Conservation (phyloP, 2,113 vertebrate genomes). For the Equus przewalskii region DNA sequence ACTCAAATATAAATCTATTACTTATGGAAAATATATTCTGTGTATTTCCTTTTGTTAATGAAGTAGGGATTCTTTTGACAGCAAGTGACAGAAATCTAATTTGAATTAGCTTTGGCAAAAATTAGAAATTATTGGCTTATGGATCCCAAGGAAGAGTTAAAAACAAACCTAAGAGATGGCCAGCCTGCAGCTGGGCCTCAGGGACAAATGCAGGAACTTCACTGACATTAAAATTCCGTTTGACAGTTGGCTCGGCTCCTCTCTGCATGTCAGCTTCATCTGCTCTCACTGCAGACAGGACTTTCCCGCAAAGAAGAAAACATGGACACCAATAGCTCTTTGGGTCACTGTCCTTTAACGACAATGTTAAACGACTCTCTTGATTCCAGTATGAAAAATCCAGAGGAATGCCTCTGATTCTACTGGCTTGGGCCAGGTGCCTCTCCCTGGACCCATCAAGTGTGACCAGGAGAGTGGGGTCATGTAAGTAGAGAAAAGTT, state of each 20-base stretch:
- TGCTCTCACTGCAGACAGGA: neutral
- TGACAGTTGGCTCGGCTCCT: neutral
- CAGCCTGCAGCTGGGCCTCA: neutral
- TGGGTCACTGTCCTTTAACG: neutral
- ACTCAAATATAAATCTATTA: constrained; percentile 13
- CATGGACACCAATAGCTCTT: neutral
- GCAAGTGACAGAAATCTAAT: constrained; percentile 16
- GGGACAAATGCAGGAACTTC: neutral
- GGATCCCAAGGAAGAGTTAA: neutral
- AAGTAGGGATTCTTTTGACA: neutral
- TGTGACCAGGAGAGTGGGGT: neutral
- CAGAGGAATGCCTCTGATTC: neutral
- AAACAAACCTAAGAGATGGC: neutral
- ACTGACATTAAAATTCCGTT: neutral
- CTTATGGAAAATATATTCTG: neutral
- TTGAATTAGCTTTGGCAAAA: neutral
- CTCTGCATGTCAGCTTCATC: neutral
- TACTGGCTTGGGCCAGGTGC: neutral
- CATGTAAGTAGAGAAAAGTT: neutral
- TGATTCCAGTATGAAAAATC: constrained; percentile 32
- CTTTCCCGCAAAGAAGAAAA: constrained; percentile 1
- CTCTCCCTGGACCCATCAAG: neutral
- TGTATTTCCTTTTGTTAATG: neutral
- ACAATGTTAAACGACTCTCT: neutral
- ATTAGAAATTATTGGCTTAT: constrained; percentile 16